These are phyloP conservation scores for Troides helena DNA, from an alignment of 2,888 invertebrate species.

Conservation along the genomic window DNA sequence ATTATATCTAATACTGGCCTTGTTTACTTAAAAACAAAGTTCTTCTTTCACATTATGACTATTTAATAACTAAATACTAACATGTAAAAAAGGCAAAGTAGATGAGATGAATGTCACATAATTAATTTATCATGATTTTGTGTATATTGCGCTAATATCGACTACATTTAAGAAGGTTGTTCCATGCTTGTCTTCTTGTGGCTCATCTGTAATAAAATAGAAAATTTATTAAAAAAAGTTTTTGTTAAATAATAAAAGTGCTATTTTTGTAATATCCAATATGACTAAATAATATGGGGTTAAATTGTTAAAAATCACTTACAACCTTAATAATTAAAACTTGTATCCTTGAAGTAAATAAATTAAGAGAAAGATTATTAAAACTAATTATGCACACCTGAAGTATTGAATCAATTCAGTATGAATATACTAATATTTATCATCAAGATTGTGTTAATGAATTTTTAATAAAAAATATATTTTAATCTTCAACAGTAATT, in stretches of 20 bases:
- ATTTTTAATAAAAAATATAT: neutral
- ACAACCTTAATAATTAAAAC: neutral
- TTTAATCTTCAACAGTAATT: neutral
- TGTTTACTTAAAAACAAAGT: slow-evolving; percentile 30
- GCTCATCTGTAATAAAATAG: slow-evolving; percentile 28
- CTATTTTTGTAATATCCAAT: no score
- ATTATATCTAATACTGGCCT: slow-evolving; percentile 55
- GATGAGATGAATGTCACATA: slow-evolving; percentile 21
- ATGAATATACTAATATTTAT: neutral
- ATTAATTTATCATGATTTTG: slow-evolving; percentile 7
- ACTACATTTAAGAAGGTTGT: neutral
- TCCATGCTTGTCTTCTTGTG: slow-evolving; percentile 5
- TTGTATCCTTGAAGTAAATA: neutral
- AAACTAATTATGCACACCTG: neutral
- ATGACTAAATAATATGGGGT: neutral
- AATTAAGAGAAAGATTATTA: neutral
- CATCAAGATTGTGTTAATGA: neutral
- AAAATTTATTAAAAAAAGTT: neutral
- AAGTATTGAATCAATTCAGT: neutral
- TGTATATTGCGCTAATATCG: neutral
- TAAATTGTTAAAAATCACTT: neutral
- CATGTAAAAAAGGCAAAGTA: slow-evolving; percentile 5
- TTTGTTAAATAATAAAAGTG: no score
- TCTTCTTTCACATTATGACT: slow-evolving; percentile 29
- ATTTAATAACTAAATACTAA: slow-evolving; percentile 14